phyloP scores from a whole-genome alignment of 2,113 vertebrate genomes.

The Larimichthys crocea region DNA sequence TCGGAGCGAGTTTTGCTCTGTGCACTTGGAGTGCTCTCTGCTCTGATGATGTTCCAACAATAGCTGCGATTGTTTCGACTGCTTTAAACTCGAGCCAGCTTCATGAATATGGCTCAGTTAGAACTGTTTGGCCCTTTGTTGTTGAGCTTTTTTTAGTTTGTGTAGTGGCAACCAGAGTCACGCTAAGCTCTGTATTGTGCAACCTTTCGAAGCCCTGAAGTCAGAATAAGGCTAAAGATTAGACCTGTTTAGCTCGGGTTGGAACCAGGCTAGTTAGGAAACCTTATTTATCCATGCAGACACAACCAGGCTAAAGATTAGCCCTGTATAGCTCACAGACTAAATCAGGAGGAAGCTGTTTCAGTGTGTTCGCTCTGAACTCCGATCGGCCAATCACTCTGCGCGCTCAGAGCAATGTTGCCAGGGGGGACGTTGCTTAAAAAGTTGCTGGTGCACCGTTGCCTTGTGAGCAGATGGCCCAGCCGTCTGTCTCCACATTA shows the following conservation, averaged over 20 bases:
- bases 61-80: background rate
- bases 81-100: background rate
- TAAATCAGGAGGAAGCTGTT: background rate
- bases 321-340: background rate
- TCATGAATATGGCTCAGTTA: background rate
- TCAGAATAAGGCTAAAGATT: constrained; percentile 44
- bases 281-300: constrained; percentile 15
- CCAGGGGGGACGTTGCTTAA: constrained; percentile 23
- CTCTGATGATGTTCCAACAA: background rate
- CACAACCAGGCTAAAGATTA: constrained; percentile 44
- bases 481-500: constrained; percentile 79
- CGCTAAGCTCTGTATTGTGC: background rate
- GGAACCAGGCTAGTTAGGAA: constrained; percentile 7
- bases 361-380: background rate
- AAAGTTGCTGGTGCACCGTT: constrained; percentile 63
- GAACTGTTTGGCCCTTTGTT: background rate
- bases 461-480: constrained; percentile 78
- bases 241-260: background rate
- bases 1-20: background rate
- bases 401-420: constrained; percentile 36
- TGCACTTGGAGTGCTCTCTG: background rate
- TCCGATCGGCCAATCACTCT: background rate
- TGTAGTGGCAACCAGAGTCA: background rate
- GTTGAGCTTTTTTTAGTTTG: background rate
- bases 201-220: background rate